phyloP scores from a whole-genome alignment of 1,140 invertebrate species.

The Polypedilum pembai region DNA sequence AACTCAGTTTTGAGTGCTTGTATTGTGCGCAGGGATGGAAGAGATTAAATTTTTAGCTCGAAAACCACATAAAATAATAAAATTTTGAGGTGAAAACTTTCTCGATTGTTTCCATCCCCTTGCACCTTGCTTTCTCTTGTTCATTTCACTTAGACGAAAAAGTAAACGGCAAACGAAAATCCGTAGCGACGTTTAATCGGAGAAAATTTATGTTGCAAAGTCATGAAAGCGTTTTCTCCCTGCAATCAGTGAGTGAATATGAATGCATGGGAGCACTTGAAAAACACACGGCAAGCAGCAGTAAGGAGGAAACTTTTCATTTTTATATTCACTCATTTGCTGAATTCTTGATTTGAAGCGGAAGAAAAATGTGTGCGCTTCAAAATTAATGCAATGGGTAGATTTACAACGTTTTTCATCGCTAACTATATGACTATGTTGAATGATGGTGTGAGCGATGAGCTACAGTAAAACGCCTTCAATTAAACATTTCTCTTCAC shows the following conservation, averaged over 20 bases:
- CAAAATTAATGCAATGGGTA: conserved; percentile 15
- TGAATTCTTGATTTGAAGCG: conserved; percentile 17
- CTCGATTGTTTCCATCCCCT: not conserved
- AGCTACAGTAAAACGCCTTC: not conserved
- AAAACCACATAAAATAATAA: not conserved
- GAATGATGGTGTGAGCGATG: too few species aligned
- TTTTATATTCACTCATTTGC: not conserved
- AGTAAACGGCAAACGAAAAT: not conserved
- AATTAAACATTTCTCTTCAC: not conserved
- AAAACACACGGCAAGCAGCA: not conserved
- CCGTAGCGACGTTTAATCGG: conserved; percentile 9
- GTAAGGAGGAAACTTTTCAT: not conserved
- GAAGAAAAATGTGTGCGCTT: not conserved
- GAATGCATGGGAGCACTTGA: conserved; percentile 15
- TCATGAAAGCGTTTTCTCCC: not conserved
- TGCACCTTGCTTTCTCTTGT: not conserved
- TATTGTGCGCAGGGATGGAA: not conserved
- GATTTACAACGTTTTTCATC: not conserved
- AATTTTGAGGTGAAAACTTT: conserved; percentile 5
- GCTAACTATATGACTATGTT: not conserved
- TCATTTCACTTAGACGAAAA: conserved; percentile 3
- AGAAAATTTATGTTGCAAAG: conserved; percentile 13
- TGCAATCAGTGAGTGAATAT: conserved; percentile 6
- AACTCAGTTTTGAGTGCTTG: not conserved
- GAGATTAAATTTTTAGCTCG: not conserved